Percentiles rank a stretch among this genome's conserved stretches.
phyloP scores from a whole-genome alignment of 2,113 vertebrate genomes.

The Microtus pennsylvanicus region DNA sequence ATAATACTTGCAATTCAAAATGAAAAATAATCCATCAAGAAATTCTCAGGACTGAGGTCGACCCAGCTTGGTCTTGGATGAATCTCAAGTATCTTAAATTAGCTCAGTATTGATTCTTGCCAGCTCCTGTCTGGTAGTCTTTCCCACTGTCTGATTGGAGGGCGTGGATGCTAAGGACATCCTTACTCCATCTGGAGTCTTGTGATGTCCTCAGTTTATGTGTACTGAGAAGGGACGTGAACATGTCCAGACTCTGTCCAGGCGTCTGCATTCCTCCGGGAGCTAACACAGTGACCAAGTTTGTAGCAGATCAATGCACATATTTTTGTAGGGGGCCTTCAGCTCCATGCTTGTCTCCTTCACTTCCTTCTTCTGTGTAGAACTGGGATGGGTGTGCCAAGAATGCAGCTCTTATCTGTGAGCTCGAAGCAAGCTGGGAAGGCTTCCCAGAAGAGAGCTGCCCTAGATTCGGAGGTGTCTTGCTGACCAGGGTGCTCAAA shows the following conservation, averaged over 20 bases:
- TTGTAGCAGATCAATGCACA: rapidly evolving
- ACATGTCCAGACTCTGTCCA: neutral
- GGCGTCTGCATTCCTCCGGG: neutral
- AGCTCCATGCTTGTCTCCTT: neutral
- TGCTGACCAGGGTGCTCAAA: neutral
- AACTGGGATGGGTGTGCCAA: neutral
- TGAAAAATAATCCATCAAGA: slow-evolving; percentile 55
- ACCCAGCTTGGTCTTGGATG: slow-evolving; percentile 35
- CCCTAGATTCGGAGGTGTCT: neutral
- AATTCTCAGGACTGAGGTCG: slow-evolving; percentile 54
- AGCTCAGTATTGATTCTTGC: slow-evolving; percentile 20
- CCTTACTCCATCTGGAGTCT: neutral
- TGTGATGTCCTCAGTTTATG: neutral
- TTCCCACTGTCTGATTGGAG: neutral
- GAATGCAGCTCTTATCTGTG: neutral
- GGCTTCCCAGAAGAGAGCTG: neutral
- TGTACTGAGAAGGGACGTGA: neutral
- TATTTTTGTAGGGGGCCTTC: neutral
- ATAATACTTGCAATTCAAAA: slow-evolving; percentile 41
- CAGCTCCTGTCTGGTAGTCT: neutral
- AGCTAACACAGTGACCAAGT: neutral
- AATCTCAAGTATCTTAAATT: slow-evolving; percentile 58
- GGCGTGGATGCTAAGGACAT: neutral
- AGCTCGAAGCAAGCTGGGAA: neutral
- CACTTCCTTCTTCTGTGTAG: neutral